A percentile compares a stretch with the other conserved stretches of the same genome.
These are phyloP conservation scores for Sinotaia quadrata DNA, from an alignment of 2,888 invertebrate genomes.

Conservation along the genomic window DNA sequence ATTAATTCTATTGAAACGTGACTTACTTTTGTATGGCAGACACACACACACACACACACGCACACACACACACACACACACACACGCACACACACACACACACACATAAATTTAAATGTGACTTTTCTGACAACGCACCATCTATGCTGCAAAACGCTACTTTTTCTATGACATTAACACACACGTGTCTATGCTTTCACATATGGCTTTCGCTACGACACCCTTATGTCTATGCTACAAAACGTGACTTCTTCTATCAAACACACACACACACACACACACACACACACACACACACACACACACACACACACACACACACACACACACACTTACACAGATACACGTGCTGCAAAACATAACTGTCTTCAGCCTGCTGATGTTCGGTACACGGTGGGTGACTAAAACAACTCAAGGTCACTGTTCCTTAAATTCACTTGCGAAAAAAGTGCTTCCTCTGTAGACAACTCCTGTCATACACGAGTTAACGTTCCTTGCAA, in stretches of 20 bases:
- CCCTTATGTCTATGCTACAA: background rate
- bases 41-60: conserved; percentile 1
- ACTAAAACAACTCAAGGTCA: too few relatives aligned
- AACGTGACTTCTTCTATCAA: background rate
- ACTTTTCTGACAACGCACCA: too few relatives aligned
- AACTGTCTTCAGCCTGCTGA: background rate
- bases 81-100: background rate
- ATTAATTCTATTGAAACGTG: background rate
- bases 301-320: conserved; percentile 1
- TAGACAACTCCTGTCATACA: too few relatives aligned
- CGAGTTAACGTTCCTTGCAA: too few relatives aligned
- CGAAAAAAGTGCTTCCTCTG: too few relatives aligned
- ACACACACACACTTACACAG: conserved; percentile 2
- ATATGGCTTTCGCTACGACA: background rate
- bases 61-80: background rate
- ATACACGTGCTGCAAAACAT: background rate
- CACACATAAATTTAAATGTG: background rate
- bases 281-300: background rate
- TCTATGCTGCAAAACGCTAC: too few relatives aligned
- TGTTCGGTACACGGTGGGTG: background rate
- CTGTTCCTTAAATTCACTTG: too few relatives aligned
- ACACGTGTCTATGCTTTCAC: too few relatives aligned
- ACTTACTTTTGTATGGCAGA: background rate
- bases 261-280: background rate
- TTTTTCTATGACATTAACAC: too few relatives aligned